These are phyloP conservation scores for Lasioglossum marginatum DNA, from an alignment of 2,888 invertebrate species.

Conservation along the genomic window DNA sequence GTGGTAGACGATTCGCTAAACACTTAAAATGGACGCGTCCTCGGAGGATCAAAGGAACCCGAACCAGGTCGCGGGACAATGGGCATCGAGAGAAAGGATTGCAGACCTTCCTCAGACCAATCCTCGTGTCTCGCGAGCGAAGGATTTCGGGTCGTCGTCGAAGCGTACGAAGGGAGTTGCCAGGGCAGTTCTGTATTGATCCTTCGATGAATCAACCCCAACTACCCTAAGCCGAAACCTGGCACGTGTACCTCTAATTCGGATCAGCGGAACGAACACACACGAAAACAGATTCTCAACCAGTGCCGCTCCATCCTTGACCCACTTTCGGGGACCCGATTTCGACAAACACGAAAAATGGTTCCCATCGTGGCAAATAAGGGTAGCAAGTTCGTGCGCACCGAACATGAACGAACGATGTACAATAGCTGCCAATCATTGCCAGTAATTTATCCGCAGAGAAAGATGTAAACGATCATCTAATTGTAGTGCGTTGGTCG, in stretches of 20 bases:
- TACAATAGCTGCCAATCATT: neutral
- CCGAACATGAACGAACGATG: neutral
- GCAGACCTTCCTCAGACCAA: neutral
- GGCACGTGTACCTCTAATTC: conserved; percentile 64
- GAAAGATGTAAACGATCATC: conserved; percentile 16
- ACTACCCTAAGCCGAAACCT: conserved; percentile 67
- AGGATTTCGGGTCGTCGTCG: conserved; percentile 25
- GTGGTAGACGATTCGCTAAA: no score
- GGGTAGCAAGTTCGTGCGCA: neutral
- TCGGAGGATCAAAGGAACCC: neutral
- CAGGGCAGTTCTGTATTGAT: conserved; percentile 71
- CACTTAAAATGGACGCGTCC: no score
- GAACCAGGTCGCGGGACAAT: neutral
- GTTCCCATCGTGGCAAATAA: neutral
- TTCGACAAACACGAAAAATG: neutral
- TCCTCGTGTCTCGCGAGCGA: neutral
- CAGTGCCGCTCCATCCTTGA: conserved; percentile 2
- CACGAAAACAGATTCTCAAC: conserved; percentile 4
- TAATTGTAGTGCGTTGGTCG: conserved; percentile 8
- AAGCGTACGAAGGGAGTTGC: conserved; percentile 48
- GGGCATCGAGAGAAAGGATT: neutral
- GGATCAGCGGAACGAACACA: conserved; percentile 38
- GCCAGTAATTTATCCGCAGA: conserved; percentile 11
- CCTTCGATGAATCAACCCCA: conserved; percentile 65
- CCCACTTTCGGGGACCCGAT: conserved; percentile 2